A percentile compares a stretch with the other conserved stretches of the same genome.
These are phyloP conservation scores for Macrochelys suwanniensis DNA, from an alignment of 2,797 vertebrate genomes.

Conservation along the genomic window DNA sequence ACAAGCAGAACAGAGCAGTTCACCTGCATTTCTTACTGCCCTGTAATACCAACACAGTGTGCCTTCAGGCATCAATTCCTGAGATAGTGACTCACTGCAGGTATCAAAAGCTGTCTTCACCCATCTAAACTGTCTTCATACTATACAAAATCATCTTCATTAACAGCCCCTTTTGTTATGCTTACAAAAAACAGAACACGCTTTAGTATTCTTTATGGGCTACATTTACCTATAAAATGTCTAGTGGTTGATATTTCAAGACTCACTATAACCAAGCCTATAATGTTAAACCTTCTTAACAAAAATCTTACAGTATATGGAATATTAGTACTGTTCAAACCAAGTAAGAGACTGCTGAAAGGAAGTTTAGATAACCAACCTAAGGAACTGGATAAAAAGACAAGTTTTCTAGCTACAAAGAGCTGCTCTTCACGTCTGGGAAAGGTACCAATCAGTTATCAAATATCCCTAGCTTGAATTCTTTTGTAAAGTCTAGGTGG, in stretches of 20 bases:
- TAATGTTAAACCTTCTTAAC: background rate
- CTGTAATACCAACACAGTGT: background rate
- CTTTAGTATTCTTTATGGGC: background rate
- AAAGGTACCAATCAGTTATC: background rate
- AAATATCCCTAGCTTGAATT: background rate
- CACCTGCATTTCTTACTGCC: background rate
- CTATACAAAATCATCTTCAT: conserved; percentile 11
- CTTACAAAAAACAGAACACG: background rate
- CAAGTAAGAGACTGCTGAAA: no score
- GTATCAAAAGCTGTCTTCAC: conserved; percentile 36
- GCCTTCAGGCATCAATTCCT: background rate
- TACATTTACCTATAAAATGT: background rate
- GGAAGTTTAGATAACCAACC: background rate
- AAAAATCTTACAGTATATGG: background rate
- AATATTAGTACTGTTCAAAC: no score
- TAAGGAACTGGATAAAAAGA: background rate
- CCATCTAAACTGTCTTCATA: conserved; percentile 1
- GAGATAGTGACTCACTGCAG: background rate
- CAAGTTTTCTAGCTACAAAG: no score
- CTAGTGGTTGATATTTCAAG: background rate
- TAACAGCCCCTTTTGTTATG: conserved; percentile 1
- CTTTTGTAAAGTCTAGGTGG: accelerated
- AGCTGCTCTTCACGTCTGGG: no score
- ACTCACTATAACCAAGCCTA: background rate
- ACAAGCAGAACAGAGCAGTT: background rate